Evolutionary conservation across 2,797 vertebrate species (phyloP).

Genomic region (Bryconaethiops microstoma): DNA sequence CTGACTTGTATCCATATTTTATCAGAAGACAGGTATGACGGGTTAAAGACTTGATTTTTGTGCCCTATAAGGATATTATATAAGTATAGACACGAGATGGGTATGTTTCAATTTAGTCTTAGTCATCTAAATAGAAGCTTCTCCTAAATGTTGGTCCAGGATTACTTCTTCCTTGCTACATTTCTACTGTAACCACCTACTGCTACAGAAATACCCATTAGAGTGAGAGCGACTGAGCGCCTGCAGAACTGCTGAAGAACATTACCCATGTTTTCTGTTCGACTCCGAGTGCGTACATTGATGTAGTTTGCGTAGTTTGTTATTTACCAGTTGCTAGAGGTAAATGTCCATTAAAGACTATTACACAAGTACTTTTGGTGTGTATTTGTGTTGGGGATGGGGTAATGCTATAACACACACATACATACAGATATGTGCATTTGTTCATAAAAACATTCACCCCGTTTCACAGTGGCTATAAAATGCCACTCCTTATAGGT

Average conservation of each 20-base stretch:
- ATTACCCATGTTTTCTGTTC: constrained; percentile 34
- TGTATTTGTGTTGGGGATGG: background rate
- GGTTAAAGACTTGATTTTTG: background rate
- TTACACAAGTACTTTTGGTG: constrained; percentile 15
- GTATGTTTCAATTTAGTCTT: constrained; percentile 27
- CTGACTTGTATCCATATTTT: constrained; percentile 24
- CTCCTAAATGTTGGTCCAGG: constrained; percentile 17
- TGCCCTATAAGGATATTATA: constrained; percentile 14
- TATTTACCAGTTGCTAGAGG: constrained; percentile 40
- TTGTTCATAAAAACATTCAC: too few species aligned
- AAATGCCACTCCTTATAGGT: too few species aligned
- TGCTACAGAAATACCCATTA: background rate
- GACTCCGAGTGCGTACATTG: constrained; percentile 21
- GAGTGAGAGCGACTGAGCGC: constrained; percentile 4
- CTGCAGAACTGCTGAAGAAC: constrained; percentile 9
- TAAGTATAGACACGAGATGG: constrained; percentile 6
- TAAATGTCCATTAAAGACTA: constrained; percentile 47
- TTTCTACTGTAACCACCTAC: constrained; percentile 16
- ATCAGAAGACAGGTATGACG: constrained; percentile 31
- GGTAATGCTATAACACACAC: background rate
- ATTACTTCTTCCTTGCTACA: constrained; percentile 12
- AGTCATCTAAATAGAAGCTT: constrained; percentile 26
- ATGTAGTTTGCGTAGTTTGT: constrained; percentile 49
- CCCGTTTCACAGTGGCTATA: too few species aligned
- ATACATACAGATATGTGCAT: too few species aligned